Conservation (phyloP, 2,888 invertebrate genomes). For the Pachliopta kotzebuea region DNA sequence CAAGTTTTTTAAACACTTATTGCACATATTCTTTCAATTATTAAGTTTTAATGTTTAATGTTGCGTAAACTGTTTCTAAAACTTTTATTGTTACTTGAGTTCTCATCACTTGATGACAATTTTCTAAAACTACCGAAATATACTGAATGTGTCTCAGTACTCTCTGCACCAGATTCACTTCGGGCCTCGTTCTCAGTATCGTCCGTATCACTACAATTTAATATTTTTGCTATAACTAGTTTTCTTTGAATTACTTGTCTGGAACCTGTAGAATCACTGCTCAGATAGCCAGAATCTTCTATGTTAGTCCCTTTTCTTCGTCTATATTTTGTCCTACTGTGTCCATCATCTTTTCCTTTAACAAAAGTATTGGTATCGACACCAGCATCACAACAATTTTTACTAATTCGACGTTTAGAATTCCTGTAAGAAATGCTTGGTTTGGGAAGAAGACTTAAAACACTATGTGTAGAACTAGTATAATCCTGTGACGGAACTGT, state of each 20-base stretch:
- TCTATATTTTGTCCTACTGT: constrained; percentile 50
- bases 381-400: constrained; percentile 36
- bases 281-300: constrained; percentile 92
- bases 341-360: constrained; percentile 51
- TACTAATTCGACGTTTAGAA: constrained; percentile 47
- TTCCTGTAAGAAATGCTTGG: constrained; percentile 46
- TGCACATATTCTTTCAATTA: constrained; percentile 47
- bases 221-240: constrained; percentile 71
- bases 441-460: constrained; percentile 34
- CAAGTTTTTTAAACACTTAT: constrained; percentile 38
- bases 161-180: constrained; percentile 93
- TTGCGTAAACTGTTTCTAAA: constrained; percentile 33
- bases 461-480: constrained; percentile 48
- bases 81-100: constrained; percentile 38
- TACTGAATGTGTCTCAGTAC: constrained; percentile 92
- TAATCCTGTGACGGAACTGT: constrained; percentile 74
- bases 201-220: constrained; percentile 86
- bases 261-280: constrained; percentile 87
- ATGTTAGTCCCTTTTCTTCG: constrained; percentile 68
- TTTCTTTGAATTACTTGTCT: constrained; percentile 65
- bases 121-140: constrained; percentile 88
- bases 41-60: constrained; percentile 30
- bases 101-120: constrained; percentile 49
- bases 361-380: constrained; percentile 69
- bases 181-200: constrained; percentile 90